These are phyloP conservation scores for Meriones psammophilus DNA, from an alignment of 2,797 vertebrate species.

Conservation along the genomic window DNA sequence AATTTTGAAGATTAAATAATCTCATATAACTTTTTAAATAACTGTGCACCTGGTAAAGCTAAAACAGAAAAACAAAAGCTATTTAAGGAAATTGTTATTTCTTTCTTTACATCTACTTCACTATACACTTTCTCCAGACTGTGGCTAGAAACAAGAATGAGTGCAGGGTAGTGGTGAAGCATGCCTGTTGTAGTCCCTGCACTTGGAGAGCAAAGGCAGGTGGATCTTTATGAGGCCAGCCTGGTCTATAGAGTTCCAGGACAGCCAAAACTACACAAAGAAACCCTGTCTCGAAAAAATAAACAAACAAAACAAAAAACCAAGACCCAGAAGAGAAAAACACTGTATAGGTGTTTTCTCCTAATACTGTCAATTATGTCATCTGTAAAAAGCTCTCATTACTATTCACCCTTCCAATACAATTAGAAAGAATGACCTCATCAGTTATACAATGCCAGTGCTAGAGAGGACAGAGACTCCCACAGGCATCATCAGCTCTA, in stretches of 20 bases:
- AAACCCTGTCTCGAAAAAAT: background rate
- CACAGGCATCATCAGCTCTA: background rate
- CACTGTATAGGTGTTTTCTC: background rate
- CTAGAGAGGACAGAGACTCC: background rate
- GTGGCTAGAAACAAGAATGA: background rate
- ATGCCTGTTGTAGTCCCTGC: background rate
- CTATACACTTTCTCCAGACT: background rate
- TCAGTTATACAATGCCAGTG: background rate
- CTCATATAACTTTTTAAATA: background rate
- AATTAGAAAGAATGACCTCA: background rate
- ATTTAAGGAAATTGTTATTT: background rate
- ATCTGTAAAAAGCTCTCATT: conserved; percentile 5
- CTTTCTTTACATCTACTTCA: background rate
- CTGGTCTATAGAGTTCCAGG: background rate
- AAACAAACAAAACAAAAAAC: background rate
- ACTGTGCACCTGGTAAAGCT: background rate
- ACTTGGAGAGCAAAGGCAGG: background rate
- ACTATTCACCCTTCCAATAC: background rate
- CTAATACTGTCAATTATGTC: background rate
- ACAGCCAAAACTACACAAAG: background rate
- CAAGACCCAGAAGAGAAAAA: background rate
- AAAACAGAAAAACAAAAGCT: background rate
- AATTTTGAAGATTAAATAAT: background rate
- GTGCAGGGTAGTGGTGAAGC: background rate
- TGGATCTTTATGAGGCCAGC: background rate